Evolutionary conservation across 2,113 vertebrate species (phyloP).

Genomic region (Pao palembangensis): DNA sequence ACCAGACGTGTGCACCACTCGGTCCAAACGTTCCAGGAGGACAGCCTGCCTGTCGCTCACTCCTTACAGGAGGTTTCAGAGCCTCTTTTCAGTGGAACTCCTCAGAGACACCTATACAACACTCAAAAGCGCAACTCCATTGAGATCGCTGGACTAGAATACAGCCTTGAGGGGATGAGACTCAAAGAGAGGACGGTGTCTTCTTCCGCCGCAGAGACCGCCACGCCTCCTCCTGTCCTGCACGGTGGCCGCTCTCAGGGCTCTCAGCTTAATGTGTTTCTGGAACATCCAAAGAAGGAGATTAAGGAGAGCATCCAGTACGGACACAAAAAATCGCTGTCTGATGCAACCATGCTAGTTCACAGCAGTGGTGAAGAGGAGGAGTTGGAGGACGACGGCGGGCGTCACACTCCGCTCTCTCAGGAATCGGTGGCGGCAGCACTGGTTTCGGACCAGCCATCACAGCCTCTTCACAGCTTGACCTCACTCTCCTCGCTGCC

Average conservation of each 20-base stretch:
- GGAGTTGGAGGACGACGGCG: constrained; percentile 82
- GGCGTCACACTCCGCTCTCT: constrained; percentile 65
- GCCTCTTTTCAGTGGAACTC: constrained; percentile 79
- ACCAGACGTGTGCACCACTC: constrained; percentile 93
- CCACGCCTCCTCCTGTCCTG: constrained; percentile 56
- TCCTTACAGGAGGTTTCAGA: constrained; percentile 96
- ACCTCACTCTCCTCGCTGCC: constrained; percentile 50
- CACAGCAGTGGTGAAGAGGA: constrained; percentile 97
- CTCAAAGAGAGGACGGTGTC: constrained; percentile 87
- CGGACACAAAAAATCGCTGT: constrained; percentile 91
- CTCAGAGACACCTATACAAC: constrained; percentile 72
- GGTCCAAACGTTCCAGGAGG: constrained; percentile 97
- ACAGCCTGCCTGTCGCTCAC: constrained; percentile 93
- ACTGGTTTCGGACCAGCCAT: constrained; percentile 39
- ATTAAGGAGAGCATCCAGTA: constrained; percentile 75
- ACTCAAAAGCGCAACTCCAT: constrained; percentile 92
- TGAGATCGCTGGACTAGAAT: constrained; percentile 86
- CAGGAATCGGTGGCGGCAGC: constrained; percentile 59
- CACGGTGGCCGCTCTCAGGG: constrained; percentile 52
- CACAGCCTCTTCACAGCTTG: constrained; percentile 40
- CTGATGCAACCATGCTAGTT: constrained; percentile 95
- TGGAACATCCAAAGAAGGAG: constrained; percentile 78
- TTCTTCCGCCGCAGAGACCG: constrained; percentile 79
- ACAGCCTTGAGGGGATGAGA: constrained; percentile 84
- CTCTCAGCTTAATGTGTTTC: constrained; percentile 79